Conservation (phyloP, 2,797 vertebrate genomes). For the Poeciliopsis infans region DNA sequence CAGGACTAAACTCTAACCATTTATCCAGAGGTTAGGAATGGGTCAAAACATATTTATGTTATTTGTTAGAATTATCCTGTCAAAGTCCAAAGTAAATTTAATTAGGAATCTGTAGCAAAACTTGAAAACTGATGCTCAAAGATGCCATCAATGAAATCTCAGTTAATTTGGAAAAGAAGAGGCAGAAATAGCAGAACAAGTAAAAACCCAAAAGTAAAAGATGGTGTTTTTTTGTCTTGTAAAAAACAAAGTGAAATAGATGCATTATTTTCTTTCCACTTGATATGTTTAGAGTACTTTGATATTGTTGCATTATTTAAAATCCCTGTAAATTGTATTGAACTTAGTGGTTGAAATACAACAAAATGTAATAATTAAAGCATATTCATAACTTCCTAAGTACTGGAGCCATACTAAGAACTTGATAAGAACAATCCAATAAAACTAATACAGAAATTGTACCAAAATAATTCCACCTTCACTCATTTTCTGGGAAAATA, state of each 20-base stretch:
- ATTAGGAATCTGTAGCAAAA: not conserved
- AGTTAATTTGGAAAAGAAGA: not conserved
- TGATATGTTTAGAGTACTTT: not conserved
- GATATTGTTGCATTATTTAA: not conserved
- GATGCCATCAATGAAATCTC: not conserved
- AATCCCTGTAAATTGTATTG: not conserved
- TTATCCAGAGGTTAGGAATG: not conserved
- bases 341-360: not conserved
- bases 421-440: not conserved
- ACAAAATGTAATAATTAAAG: not conserved
- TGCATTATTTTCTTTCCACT: not conserved
- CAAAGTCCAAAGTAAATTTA: not conserved
- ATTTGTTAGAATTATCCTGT: not conserved
- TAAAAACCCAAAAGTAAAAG: not conserved
- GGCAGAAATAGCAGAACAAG: not conserved
- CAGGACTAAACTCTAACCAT: not conserved
- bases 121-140: not conserved
- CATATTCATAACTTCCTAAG: not conserved
- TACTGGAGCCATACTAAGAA: not conserved
- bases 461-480: constrained; percentile 1
- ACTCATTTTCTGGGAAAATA: constrained; percentile 3
- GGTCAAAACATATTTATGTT: not conserved
- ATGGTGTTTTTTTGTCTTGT: not conserved
- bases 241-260: not conserved
- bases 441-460: not conserved